A percentile compares a stretch with the other conserved stretches of the same genome.
Conservation (phyloP, 2,113 vertebrate genomes). For the Cettia cetti region DNA sequence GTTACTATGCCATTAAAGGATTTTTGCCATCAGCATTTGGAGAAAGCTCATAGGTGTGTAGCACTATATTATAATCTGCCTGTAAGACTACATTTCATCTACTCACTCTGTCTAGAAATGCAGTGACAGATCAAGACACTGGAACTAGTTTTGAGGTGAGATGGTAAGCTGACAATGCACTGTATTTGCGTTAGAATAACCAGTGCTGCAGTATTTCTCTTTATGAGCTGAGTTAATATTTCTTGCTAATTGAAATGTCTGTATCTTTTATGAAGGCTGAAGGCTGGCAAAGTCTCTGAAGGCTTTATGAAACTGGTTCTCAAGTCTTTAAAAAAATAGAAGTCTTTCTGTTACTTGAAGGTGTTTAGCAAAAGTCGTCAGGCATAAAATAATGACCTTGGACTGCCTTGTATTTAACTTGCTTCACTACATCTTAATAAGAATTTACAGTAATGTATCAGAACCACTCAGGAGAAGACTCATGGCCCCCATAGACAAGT, state of each 20-base stretch:
- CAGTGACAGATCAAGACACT: background rate
- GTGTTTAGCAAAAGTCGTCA: background rate
- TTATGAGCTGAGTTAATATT: background rate
- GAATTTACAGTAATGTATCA: background rate
- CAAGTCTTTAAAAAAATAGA: background rate
- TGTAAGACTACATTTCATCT: background rate
- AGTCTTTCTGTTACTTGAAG: background rate
- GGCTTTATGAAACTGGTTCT: background rate
- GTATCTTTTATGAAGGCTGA: background rate
- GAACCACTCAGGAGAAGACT: background rate
- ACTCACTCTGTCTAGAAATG: background rate
- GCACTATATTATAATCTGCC: background rate
- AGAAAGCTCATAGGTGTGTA: background rate
- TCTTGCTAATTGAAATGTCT: background rate
- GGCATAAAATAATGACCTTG: background rate
- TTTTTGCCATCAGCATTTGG: background rate
- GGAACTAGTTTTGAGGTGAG: background rate
- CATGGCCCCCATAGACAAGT: background rate
- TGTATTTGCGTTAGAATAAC: background rate
- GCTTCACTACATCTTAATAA: background rate
- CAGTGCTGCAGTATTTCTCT: background rate
- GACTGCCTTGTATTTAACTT: background rate
- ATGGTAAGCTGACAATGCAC: background rate
- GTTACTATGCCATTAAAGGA: background rate
- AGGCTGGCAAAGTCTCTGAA: background rate